Conservation (phyloP, 2,113 vertebrate species). For the Lethenteron reissneri region DNA sequence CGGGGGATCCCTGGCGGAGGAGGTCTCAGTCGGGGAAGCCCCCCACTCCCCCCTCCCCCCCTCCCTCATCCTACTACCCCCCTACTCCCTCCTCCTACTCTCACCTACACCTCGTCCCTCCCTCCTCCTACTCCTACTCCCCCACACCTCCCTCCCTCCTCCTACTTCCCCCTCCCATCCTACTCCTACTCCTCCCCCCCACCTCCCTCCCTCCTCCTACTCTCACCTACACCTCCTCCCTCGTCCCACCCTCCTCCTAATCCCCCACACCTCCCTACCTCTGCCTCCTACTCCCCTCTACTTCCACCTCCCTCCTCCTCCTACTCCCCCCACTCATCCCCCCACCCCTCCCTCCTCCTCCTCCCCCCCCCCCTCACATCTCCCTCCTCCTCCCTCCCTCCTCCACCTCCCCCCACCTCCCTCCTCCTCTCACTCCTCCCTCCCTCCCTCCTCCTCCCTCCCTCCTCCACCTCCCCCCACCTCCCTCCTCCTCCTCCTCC, state of each 20-base stretch:
- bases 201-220: not conserved
- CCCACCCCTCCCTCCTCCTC: not conserved
- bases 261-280: not conserved
- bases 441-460: too few species aligned
- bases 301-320: constrained; percentile 1
- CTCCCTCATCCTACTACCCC: not conserved
- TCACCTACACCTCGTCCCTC: not conserved
- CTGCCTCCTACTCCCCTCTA: too few species aligned
- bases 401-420: not conserved
- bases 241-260: not conserved
- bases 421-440: too few species aligned
- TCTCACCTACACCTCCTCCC: too few species aligned
- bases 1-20: too few species aligned
- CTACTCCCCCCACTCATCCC: not conserved
- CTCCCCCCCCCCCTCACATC: not conserved
- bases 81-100: not conserved
- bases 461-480: too few species aligned
- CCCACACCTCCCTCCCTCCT: not conserved
- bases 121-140: not conserved
- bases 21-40: too few species aligned
- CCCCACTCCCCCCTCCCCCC: not conserved
- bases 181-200: not conserved
- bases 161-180: not conserved
- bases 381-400: not conserved
- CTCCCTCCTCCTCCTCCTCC: too few species aligned